Evolutionary conservation across 1,140 invertebrate genomes (phyloP).

Genomic region (Cepaea nemoralis): DNA sequence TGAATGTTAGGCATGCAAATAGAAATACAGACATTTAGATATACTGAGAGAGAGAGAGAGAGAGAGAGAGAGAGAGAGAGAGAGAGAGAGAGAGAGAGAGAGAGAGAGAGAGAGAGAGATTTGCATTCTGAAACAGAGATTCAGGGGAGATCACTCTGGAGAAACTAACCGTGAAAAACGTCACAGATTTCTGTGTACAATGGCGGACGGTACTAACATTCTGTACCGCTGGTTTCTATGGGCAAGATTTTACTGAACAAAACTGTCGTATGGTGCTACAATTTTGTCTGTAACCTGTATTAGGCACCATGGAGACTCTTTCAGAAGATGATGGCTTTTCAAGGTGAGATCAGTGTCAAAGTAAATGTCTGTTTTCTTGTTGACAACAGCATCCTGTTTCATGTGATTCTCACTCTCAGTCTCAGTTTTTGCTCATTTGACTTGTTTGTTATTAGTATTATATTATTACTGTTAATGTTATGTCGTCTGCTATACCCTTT

Average conservation of each 20-base stretch:
- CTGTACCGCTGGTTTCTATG: not conserved
- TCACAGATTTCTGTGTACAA: not conserved
- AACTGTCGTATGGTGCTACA: not conserved
- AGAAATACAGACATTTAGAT: no score
- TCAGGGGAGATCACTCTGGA: not conserved
- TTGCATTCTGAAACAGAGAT: not conserved
- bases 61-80: not conserved
- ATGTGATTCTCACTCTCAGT: no score
- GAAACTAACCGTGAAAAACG: not conserved
- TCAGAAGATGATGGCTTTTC: not conserved
- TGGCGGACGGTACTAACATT: not conserved
- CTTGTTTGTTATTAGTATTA: no score
- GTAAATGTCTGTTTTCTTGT: no score
- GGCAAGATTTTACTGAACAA: not conserved
- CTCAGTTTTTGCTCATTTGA: no score
- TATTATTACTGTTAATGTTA: no score
- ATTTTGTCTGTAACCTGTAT: not conserved
- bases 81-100: slow-evolving; percentile 20
- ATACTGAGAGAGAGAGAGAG: not conserved
- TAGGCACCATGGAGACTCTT: not conserved
- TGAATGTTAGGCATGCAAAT: no score
- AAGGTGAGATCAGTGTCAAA: not conserved
- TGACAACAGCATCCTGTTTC: no score
- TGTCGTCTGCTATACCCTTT: not conserved
- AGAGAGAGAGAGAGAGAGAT: slow-evolving; percentile 30